Base-by-base conservation (phyloP, 2,113 vertebrate species). In the Oxygymnocypris stewartii region DNA sequence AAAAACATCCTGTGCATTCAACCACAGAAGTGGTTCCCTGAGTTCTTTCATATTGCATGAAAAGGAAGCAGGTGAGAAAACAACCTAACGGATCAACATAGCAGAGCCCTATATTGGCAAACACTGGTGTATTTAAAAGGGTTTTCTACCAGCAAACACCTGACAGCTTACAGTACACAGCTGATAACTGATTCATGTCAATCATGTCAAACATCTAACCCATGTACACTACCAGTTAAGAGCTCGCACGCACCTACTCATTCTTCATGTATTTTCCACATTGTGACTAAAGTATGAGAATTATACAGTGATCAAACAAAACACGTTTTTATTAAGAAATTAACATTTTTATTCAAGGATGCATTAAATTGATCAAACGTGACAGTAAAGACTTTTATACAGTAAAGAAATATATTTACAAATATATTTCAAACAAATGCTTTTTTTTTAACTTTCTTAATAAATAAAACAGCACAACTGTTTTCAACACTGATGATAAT, bases 11-110 rank as follows among this genome's bases (percentile, higher is more conserved):
- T 8, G 73, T 47, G 73, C 54, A 16, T 81, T 28, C 4, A 44
- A 78, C 76, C 44, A 78, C 44, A 81, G n/a, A 44, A 81, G 4
- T 28, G 23, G 20, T 61, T 44, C 23, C 20, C 57, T 4, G 31
- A 14, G 31, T 61, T 79, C 20, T 79, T n/a, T 10, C 2, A 20
- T 11, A 51, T 14, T 57, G 28, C 77, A 37, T 6, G 28, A 35
- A 37, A 63, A 61, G 78, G 35, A 80, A 80, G 78, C 78, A 80
- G 78, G 54, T 80, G 23, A 80, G 59, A 42, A 59, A 54, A 31
- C 49, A 35, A 9, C 14, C 7, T 9, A 10, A 80, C 35, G 25
- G 20, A 25, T 47, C 73, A 75, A 47, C 73, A n/a, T 2, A 61
- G 1, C 12, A 14, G 6, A 61, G 35, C 35, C 54, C 54, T 61